These are phyloP conservation scores for Sphaeridia pumilis DNA, from an alignment of 2,888 invertebrate genomes.

Conservation along the genomic window DNA sequence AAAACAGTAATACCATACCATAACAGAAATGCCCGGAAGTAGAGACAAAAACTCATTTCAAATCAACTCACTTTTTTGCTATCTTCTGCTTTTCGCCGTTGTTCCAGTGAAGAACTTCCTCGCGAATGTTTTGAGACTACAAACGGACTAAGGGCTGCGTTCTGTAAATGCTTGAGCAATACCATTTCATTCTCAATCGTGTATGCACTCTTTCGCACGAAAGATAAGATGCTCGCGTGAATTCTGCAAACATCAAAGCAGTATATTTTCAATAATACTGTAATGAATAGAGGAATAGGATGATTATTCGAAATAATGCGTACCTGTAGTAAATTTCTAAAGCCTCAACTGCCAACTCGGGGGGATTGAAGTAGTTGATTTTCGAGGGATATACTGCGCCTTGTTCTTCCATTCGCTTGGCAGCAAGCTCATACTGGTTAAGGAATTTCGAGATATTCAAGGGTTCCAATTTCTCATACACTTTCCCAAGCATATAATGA, in stretches of 20 bases:
- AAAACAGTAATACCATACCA: no score
- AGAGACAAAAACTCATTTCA: no score
- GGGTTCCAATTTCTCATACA: constrained; percentile 66
- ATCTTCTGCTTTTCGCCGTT: constrained; percentile 13
- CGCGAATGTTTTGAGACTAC: constrained; percentile 22
- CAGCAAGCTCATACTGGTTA: constrained; percentile 64
- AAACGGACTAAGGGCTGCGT: constrained; percentile 37
- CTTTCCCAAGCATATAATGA: constrained; percentile 92
- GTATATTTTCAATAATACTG: neutral
- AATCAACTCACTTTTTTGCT: constrained; percentile 11
- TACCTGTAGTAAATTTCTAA: constrained; percentile 50
- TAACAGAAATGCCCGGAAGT: no score
- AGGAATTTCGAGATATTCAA: constrained; percentile 61
- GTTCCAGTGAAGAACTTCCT: constrained; percentile 19
- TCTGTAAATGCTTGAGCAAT: constrained; percentile 38
- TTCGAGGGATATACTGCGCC: constrained; percentile 73
- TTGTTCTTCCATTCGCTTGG: constrained; percentile 62
- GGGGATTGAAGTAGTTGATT: constrained; percentile 73
- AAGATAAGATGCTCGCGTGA: constrained; percentile 79
- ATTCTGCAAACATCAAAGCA: constrained; percentile 50
- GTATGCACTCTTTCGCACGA: constrained; percentile 59
- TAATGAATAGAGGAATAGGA: neutral
- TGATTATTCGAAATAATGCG: constrained; percentile 2
- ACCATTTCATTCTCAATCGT: constrained; percentile 28
- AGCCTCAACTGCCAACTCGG: constrained; percentile 73